Percentiles rank a stretch among this genome's conserved stretches.
These are phyloP conservation scores for Dryoscopus gambensis DNA, from an alignment of 2,113 vertebrate species.

Conservation along the genomic window DNA sequence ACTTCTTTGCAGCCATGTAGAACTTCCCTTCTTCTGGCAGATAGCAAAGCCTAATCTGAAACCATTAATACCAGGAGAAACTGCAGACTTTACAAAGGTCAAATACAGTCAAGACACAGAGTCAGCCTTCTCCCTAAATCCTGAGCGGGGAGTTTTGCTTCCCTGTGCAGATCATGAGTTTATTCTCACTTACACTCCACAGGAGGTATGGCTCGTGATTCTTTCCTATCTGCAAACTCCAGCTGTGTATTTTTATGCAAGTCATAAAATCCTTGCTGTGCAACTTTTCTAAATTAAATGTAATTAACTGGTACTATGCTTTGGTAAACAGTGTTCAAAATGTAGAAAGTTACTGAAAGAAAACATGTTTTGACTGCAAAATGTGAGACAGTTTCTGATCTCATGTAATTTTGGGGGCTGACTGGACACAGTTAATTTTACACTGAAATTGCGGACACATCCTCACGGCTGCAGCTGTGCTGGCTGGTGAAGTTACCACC, in stretches of 20 bases:
- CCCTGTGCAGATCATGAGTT: constrained; percentile 79
- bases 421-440: neutral
- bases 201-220: constrained; percentile 73
- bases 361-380: constrained; percentile 43
- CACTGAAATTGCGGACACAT: neutral
- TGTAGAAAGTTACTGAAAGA: neutral
- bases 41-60: constrained; percentile 81
- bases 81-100: constrained; percentile 27
- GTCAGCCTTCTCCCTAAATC: constrained; percentile 79
- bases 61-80: constrained; percentile 61
- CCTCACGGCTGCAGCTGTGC: constrained; percentile 11
- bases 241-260: constrained; percentile 29
- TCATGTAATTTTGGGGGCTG: neutral
- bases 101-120: constrained; percentile 68
- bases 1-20: constrained; percentile 76
- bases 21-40: constrained; percentile 89
- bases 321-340: neutral
- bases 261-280: constrained; percentile 29
- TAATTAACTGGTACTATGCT: neutral
- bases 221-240: neutral
- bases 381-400: constrained; percentile 18
- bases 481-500: neutral
- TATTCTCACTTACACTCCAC: constrained; percentile 80
- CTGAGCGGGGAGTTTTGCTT: constrained; percentile 73
- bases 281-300: constrained; percentile 10